These are phyloP conservation scores for Druon quercuslanigerum DNA, from an alignment of 1,140 invertebrate species.

Conservation along the genomic window DNA sequence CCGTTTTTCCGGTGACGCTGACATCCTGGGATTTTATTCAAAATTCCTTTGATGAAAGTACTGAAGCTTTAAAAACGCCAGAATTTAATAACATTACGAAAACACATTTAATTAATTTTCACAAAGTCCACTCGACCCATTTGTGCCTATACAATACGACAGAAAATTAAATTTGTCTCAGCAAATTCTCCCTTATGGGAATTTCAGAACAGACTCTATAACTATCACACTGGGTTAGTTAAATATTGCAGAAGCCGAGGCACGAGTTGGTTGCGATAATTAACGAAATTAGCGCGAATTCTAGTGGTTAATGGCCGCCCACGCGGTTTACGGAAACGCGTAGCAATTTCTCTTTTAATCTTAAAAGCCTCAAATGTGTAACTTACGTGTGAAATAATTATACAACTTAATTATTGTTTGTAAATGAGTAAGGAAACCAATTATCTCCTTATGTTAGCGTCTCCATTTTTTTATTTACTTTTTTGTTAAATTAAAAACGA, in stretches of 20 bases:
- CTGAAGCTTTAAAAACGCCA: too few species aligned
- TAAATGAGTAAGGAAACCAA: too few species aligned
- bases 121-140: too few species aligned
- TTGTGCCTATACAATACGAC: too few species aligned
- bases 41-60: too few species aligned
- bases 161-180: not conserved
- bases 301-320: not conserved
- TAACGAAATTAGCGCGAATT: slow-evolving; percentile 56
- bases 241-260: not conserved
- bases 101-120: too few species aligned
- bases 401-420: not conserved
- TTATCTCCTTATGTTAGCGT: too few species aligned
- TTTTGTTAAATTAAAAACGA: too few species aligned
- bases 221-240: not conserved
- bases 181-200: not conserved
- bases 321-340: slow-evolving; percentile 1
- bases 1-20: too few species aligned
- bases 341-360: not conserved
- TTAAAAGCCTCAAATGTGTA: not conserved
- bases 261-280: slow-evolving; percentile 46
- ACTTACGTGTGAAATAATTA: not conserved
- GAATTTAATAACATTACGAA: too few species aligned
- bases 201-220: not conserved
- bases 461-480: too few species aligned
- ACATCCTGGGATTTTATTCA: too few species aligned